A percentile compares a stretch with the other conserved stretches of the same genome.
phyloP scores from a whole-genome alignment of 2,888 invertebrate genomes.

The Orthonychiurus folsomi region DNA sequence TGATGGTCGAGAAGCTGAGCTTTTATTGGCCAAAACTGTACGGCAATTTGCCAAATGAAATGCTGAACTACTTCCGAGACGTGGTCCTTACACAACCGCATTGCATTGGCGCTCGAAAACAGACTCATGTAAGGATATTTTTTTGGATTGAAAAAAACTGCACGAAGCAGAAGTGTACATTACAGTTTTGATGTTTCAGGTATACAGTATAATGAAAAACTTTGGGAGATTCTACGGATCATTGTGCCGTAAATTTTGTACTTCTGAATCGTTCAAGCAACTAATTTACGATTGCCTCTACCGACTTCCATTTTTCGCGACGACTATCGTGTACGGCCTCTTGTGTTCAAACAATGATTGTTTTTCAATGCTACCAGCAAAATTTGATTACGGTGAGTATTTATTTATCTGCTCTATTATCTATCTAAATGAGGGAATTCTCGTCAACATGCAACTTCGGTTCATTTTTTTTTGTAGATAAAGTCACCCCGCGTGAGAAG shows the following conservation, averaged over 20 bases:
- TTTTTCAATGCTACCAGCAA: background rate
- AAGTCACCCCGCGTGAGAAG: background rate
- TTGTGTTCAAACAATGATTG: background rate
- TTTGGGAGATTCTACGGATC: background rate
- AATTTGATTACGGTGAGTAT: background rate
- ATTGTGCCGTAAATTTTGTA: background rate
- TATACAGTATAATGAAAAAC: no score
- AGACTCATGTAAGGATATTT: background rate
- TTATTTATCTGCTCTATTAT: background rate
- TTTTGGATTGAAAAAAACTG: no score
- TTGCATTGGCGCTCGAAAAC: no score
- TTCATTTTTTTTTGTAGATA: background rate
- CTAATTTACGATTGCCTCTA: background rate
- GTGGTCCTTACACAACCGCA: no score
- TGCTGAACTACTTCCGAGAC: no score
- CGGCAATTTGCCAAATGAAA: no score
- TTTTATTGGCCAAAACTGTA: no score
- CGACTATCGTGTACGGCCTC: background rate
- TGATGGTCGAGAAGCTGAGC: no score
- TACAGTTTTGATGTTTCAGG: no score
- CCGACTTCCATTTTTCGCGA: background rate
- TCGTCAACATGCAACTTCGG: no score
- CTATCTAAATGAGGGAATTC: no score
- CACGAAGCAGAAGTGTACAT: no score
- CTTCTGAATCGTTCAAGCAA: background rate